Conservation (phyloP, 2,888 invertebrate genomes). For the Mylabris sibirica region DNA sequence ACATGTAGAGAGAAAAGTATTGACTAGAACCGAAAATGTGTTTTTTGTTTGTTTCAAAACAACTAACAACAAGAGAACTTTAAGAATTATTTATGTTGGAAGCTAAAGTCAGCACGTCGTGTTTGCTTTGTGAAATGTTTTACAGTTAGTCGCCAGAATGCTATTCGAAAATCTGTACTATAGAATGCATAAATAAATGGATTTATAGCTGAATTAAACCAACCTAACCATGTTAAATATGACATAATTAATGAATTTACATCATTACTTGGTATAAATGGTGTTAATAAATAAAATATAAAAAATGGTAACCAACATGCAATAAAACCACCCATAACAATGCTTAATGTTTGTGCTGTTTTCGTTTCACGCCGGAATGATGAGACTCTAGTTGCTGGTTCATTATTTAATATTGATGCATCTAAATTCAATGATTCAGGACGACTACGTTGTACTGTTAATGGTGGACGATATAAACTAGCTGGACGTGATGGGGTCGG, state of each 20-base stretch:
- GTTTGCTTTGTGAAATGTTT: slow-evolving; percentile 68
- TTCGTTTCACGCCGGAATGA: slow-evolving; percentile 82
- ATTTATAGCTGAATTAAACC: slow-evolving; percentile 90
- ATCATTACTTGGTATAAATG: slow-evolving; percentile 75
- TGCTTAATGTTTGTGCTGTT: slow-evolving; percentile 85
- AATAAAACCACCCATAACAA: slow-evolving; percentile 88
- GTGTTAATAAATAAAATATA: slow-evolving; percentile 80
- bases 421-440: slow-evolving; percentile 66
- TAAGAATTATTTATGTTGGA: slow-evolving; percentile 55
- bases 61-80: neutral
- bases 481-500: slow-evolving; percentile 47
- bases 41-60: neutral
- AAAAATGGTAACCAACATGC: slow-evolving; percentile 92
- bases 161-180: slow-evolving; percentile 84
- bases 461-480: slow-evolving; percentile 49
- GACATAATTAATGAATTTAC: slow-evolving; percentile 68
- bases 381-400: slow-evolving; percentile 66
- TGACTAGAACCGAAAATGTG: neutral
- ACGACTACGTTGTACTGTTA: slow-evolving; percentile 51
- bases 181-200: slow-evolving; percentile 92
- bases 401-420: slow-evolving; percentile 65
- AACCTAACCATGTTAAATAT: slow-evolving; percentile 85
- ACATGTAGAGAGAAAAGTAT: neutral
- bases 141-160: slow-evolving; percentile 85
- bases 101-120: slow-evolving; percentile 54